A percentile compares a stretch with the other conserved stretches of the same genome.
Evolutionary conservation across 1,140 invertebrate genomes (phyloP).

Genomic region (Diabrotica virgifera): DNA sequence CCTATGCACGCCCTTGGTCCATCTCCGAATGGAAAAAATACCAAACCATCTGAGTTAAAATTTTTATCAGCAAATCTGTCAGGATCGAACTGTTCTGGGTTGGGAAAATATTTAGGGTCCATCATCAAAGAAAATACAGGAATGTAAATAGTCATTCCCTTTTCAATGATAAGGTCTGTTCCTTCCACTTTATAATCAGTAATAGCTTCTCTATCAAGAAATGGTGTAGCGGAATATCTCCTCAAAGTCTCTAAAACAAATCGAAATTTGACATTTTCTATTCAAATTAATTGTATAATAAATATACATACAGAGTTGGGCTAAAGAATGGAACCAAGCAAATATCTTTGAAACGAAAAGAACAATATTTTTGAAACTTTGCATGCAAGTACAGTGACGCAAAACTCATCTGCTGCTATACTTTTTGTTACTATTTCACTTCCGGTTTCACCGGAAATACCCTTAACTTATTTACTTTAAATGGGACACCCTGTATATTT

Average conservation of each 20-base stretch:
- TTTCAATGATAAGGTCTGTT: slow-evolving; percentile 47
- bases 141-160: slow-evolving; percentile 47
- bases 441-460: too few relatives aligned
- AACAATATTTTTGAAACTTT: too few relatives aligned
- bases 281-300: too few relatives aligned
- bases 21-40: slow-evolving; percentile 30
- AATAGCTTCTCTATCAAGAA: slow-evolving; percentile 49
- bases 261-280: too few relatives aligned
- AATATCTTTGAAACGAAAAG: too few relatives aligned
- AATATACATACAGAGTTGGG: too few relatives aligned
- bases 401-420: too few relatives aligned
- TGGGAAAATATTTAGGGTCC: slow-evolving; percentile 46
- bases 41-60: slow-evolving; percentile 19
- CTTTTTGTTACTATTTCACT: too few relatives aligned
- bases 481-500: too few relatives aligned
- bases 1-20: slow-evolving; percentile 30
- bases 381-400: too few relatives aligned
- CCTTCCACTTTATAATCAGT: slow-evolving; percentile 50
- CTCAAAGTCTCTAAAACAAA: slow-evolving; percentile 51
- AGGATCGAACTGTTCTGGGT: slow-evolving; percentile 51
- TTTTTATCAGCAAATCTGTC: slow-evolving; percentile 49
- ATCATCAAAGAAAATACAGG: slow-evolving; percentile 46
- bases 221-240: slow-evolving; percentile 51
- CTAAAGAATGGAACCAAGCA: too few relatives aligned
- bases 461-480: too few relatives aligned